Base-by-base conservation (phyloP, 2,888 invertebrate species). In the Cephalotes varians region DNA sequence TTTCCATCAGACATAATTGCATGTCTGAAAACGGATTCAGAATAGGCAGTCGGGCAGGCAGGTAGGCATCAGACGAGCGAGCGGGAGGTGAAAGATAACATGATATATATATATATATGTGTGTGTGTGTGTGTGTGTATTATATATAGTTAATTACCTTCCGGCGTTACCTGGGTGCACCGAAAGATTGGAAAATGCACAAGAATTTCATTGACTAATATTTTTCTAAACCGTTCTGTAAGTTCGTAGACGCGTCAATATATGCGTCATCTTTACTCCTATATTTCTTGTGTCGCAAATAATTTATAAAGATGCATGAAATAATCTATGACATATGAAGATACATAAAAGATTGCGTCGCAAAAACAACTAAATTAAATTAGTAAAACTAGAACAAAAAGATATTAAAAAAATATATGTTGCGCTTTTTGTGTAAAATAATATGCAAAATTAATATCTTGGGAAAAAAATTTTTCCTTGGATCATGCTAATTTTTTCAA, bases 1-100 rank as follows among this genome's bases (percentile, higher is more conserved):
- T 91, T 92, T 91, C 88, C 90, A 88, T 90, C 88, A 90, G 86
- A 88, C 87, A 87, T 91, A 91, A 91, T 92, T 91, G 90, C 90
- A 90, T 87, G 88, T 91, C 89, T 91, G 91, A 90, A 92, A 92
- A 87, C 86, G 88, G 88, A 92, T 91, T 89, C 88, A 84, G 85
- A 83, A 69, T 54, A 86, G 80, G 86, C 81, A 86, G 86, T 44
- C 83, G 87, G 84, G 82, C 81, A 73, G 81, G 83, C 72, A 85
- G 84, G 81, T 80, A 85, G 87, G 73, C 83, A 88, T 85, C 83
- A 83, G 67, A 82, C 82, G 77, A 87, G 82, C 80, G 84, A 82
- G 84, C 79, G 85, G 87, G 82, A 88, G 87, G 87, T 87, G 87
- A 87, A 87, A 86, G 88, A 91, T 91, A 92, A 91, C 91, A 90